Evolutionary conservation across 2,888 invertebrate genomes (phyloP).

Genomic region (Sclerodermus sp.): DNA sequence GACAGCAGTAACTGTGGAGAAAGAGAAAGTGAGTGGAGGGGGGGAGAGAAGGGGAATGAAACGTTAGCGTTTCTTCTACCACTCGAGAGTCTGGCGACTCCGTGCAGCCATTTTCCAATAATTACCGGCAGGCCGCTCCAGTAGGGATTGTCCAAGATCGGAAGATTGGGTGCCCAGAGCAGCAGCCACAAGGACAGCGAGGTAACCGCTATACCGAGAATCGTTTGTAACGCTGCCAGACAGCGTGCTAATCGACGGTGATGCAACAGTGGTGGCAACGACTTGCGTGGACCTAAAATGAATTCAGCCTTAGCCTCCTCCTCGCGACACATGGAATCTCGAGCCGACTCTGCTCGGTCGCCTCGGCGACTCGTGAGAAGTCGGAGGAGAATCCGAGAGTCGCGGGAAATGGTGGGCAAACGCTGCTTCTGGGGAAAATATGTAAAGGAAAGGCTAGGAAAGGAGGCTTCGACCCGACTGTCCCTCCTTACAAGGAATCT

Average conservation of each 20-base stretch:
- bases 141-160: slow-evolving; percentile 65
- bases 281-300: slow-evolving; percentile 59
- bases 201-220: slow-evolving; percentile 62
- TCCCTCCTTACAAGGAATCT: slow-evolving; percentile 44
- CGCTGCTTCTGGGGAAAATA: slow-evolving; percentile 24
- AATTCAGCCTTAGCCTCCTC: no score
- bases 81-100: not conserved
- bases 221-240: slow-evolving; percentile 59
- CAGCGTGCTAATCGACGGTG: slow-evolving; percentile 59
- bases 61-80: not conserved
- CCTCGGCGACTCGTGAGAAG: no score
- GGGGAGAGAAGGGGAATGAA: no score
- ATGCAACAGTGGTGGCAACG: slow-evolving; percentile 59
- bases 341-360: no score
- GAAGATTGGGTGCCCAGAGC: slow-evolving; percentile 64
- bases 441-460: slow-evolving; percentile 28
- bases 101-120: slow-evolving; percentile 4
- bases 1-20: slow-evolving; percentile 41
- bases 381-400: no score
- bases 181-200: slow-evolving; percentile 64
- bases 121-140: slow-evolving; percentile 68
- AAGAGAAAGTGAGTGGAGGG: not conserved
- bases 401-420: no score
- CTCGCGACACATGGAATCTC: no score
- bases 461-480: slow-evolving; percentile 34